Conservation (phyloP, 2,888 invertebrate species). For the Callosobruchus maculatus region DNA sequence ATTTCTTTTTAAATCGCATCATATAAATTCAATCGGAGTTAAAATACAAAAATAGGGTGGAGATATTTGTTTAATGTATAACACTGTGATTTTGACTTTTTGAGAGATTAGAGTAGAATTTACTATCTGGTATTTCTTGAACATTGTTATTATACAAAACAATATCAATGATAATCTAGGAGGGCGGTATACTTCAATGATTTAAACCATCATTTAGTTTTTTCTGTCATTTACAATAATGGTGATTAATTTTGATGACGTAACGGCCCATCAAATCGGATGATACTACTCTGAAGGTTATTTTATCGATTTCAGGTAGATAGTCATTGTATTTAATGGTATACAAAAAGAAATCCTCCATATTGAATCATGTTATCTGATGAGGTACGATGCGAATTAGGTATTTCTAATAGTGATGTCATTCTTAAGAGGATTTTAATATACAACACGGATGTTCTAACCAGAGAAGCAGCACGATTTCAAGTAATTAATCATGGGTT, state of each 20-base stretch:
- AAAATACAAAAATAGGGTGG: too few species aligned
- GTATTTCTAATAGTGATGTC: background rate
- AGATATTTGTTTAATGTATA: too few species aligned
- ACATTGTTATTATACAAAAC: too few species aligned
- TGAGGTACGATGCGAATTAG: background rate
- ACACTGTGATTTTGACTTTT: too few species aligned
- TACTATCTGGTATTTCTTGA: too few species aligned
- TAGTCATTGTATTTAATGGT: background rate
- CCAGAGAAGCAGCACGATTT: background rate
- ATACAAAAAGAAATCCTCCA: background rate
- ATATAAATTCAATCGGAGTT: too few species aligned
- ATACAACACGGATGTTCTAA: background rate
- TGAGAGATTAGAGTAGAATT: too few species aligned
- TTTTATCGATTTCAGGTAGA: background rate
- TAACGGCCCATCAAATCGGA: background rate
- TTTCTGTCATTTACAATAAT: background rate
- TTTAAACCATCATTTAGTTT: background rate
- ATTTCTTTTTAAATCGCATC: too few species aligned
- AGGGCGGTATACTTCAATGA: too few species aligned
- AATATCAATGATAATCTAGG: too few species aligned
- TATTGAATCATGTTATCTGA: background rate
- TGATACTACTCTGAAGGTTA: background rate
- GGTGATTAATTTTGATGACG: background rate
- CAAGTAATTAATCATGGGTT: background rate
- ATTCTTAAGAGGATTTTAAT: background rate